Evolutionary conservation across 1,140 invertebrate genomes (phyloP), one percentile per base, ranked within the genome.

Genomic region (Bombus pascuorum): DNA sequence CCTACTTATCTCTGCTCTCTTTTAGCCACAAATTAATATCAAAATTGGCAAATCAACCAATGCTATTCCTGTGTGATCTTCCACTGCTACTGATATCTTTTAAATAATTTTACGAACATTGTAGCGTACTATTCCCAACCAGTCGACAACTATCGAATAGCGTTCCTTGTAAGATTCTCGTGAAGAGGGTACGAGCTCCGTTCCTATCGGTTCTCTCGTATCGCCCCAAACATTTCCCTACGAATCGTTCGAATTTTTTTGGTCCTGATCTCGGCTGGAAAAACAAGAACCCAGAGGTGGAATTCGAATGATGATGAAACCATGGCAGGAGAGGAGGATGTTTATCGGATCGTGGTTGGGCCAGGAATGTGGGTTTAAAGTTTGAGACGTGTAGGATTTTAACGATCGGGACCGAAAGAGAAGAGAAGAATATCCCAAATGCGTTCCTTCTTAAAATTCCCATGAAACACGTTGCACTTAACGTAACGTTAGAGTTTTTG

Each of bases 321-420:
- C 32, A 75, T 3, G 74, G 34, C 37, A 75, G 34, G 32, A 65
- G 18, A 32, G 32, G 39, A 86, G 76, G 75, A 80, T 86, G 88
- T 89, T 89, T 89, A 89, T 86, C 75, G 75, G 59, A 89, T 74
- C 65, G 42, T 79, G 37, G 66, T 86, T 57, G 28, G 39, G n/a
- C 34, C 12, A 57, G 70, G 62, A 83, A 76, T 44, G 68, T 59
- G 39, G 39, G 37, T 37, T 39, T 28, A 75, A 53, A 68, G 47
- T 62, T 28, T 37, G 1, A 32, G 12, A 10, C 34, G 59, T 15
- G 59, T 76, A 39, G 32, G 44, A 53, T 71, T 76, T 79, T 15
- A 34, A 62, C 59, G 44, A 53, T 2, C 47, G 18, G 47, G 47
- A 22, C 5, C 18, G 47, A 53, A 22, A 53, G 18, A 22, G 47